Evolutionary conservation across 2,888 invertebrate genomes (phyloP).

Genomic region (Agriopis leucophaearia): DNA sequence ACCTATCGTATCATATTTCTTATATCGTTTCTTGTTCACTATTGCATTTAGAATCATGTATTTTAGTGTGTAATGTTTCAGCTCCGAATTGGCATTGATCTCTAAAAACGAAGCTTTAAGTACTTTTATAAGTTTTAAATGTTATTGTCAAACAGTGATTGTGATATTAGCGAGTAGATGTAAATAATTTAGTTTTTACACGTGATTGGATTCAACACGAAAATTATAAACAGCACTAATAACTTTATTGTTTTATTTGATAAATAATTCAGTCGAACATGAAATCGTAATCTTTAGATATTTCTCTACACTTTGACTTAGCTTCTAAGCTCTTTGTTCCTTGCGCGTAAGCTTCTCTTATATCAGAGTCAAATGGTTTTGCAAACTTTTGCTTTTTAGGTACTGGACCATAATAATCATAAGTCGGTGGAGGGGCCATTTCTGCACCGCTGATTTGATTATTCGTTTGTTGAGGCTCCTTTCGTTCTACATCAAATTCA

Average conservation of each 20-base stretch:
- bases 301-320: conserved; percentile 65
- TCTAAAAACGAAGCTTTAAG: conserved; percentile 50
- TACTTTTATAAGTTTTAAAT: conserved; percentile 50
- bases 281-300: conserved; percentile 77
- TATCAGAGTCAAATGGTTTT: conserved; percentile 75
- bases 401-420: conserved; percentile 87
- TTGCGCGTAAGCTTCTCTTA: conserved; percentile 77
- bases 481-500: conserved; percentile 45
- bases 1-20: conserved; percentile 22
- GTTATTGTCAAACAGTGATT: conserved; percentile 48
- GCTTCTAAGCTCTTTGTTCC: conserved; percentile 76
- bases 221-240: conserved; percentile 53
- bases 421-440: conserved; percentile 89
- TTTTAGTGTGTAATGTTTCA: conserved; percentile 21
- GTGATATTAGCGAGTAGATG: conserved; percentile 67
- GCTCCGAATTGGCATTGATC: conserved; percentile 51
- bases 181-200: conserved; percentile 49
- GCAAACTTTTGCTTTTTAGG: conserved; percentile 64
- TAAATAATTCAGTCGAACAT: conserved; percentile 60
- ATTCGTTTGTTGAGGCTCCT: conserved; percentile 48
- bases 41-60: conserved; percentile 25
- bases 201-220: conserved; percentile 46
- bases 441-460: conserved; percentile 65
- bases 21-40: conserved; percentile 28
- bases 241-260: conserved; percentile 49